Conservation (phyloP, 2,797 vertebrate genomes). For the Gadopsis marmoratus region DNA sequence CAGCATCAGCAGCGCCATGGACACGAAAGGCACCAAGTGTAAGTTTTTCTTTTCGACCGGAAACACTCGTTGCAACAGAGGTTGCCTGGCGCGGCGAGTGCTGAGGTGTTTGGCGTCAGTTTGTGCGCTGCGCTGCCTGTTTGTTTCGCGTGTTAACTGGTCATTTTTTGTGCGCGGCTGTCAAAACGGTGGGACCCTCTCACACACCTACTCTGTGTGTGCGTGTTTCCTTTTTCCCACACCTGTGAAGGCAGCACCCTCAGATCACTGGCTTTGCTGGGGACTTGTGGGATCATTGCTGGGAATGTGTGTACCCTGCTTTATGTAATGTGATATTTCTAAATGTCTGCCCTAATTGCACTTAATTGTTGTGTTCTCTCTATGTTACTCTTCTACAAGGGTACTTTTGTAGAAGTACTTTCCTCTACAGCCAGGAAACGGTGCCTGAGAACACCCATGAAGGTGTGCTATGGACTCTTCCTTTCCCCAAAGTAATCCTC, state of each 20-base stretch:
- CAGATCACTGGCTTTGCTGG: not conserved
- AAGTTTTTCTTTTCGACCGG: slow-evolving; percentile 58
- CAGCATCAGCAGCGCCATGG: slow-evolving; percentile 70
- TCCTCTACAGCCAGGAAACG: not conserved
- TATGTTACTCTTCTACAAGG: not conserved
- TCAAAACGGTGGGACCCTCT: slow-evolving; percentile 4
- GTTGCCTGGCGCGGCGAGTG: not conserved
- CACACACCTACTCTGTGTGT: not conserved
- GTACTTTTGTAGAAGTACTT: too few relatives aligned
- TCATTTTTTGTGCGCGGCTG: slow-evolving; percentile 7
- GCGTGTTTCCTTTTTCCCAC: slow-evolving; percentile 13
- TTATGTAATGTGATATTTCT: not conserved
- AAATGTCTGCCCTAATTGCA: not conserved
- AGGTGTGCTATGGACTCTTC: not conserved
- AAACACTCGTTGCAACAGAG: not conserved
- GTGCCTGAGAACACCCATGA: slow-evolving; percentile 25
- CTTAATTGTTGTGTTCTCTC: not conserved
- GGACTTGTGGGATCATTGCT: not conserved
- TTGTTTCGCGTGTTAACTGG: not conserved
- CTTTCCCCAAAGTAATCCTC: not conserved
- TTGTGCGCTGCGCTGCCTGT: slow-evolving; percentile 7
- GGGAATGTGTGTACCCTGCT: not conserved
- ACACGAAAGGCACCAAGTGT: slow-evolving; percentile 75
- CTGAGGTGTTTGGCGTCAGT: not conserved
- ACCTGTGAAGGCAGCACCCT: slow-evolving; percentile 13